These are phyloP conservation scores for Pachymerium ferrugineum DNA, from an alignment of 2,888 invertebrate genomes.

Conservation along the genomic window DNA sequence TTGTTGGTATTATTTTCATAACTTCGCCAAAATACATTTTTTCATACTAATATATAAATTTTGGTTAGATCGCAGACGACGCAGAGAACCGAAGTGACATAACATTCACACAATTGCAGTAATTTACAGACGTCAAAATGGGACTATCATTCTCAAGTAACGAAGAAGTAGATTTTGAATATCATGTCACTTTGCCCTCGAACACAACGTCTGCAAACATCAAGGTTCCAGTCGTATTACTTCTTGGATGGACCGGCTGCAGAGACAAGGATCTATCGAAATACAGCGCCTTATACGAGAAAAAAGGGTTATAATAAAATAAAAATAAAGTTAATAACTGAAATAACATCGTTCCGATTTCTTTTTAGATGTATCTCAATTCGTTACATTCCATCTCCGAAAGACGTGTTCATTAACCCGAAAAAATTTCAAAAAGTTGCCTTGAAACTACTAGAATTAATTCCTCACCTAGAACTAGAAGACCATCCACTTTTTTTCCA, in stretches of 20 bases:
- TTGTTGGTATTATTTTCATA: too few species aligned
- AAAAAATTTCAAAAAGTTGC: conserved; percentile 59
- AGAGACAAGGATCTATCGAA: conserved; percentile 69
- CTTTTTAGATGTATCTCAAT: conserved; percentile 62
- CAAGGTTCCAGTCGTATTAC: conserved; percentile 62
- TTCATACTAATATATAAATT: too few species aligned
- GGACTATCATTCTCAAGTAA: too few species aligned
- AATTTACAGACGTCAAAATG: too few species aligned
- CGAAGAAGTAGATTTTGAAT: conserved; percentile 35
- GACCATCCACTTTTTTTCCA: conserved; percentile 68
- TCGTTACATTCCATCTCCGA: conserved; percentile 63
- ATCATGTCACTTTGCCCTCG: conserved; percentile 35
- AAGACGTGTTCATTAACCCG: conserved; percentile 60
- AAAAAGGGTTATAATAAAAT: too few species aligned
- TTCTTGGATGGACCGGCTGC: conserved; percentile 76
- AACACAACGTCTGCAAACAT: too few species aligned
- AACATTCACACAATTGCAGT: too few species aligned
- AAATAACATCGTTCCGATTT: too few species aligned
- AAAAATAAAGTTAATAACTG: too few species aligned
- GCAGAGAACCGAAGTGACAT: too few species aligned
- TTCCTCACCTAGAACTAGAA: conserved; percentile 62
- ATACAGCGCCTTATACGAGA: conserved; percentile 71
- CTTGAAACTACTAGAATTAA: conserved; percentile 59
- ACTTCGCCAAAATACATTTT: too few species aligned
- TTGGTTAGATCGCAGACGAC: too few species aligned